These are phyloP conservation scores for Oostethus manadensis DNA, from an alignment of 2,113 vertebrate genomes.

Conservation along the genomic window DNA sequence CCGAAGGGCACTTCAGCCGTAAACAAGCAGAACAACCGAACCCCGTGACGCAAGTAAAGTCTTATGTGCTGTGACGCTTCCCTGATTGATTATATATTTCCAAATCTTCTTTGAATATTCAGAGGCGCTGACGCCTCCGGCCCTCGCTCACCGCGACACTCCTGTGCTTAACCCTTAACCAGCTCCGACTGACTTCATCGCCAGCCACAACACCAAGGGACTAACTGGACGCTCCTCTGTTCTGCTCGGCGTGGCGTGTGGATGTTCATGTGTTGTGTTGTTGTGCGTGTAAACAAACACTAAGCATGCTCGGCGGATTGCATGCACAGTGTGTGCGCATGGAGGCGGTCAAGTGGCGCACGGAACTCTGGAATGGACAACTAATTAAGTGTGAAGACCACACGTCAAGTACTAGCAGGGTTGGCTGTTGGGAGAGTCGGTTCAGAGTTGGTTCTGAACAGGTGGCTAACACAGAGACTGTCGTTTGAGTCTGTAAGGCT, in stretches of 20 bases:
- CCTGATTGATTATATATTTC: constrained; percentile 2
- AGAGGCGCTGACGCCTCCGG: background rate
- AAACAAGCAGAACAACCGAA: constrained; percentile 17
- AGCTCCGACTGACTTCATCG: constrained; percentile 39
- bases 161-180: constrained; percentile 25
- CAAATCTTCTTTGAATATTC: background rate
- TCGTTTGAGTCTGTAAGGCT: no score
- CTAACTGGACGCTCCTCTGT: no score
- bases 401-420: constrained; percentile 34
- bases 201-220: no score
- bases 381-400: constrained; percentile 52
- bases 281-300: no score
- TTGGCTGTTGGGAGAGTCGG: constrained; percentile 39
- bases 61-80: constrained; percentile 14
- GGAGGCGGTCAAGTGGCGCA: constrained; percentile 14
- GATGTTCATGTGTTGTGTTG: no score
- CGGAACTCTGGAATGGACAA: background rate
- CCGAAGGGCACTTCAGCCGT: constrained; percentile 24
- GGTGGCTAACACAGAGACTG: constrained; percentile 18
- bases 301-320: background rate
- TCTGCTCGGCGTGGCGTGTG: no score
- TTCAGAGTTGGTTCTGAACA: constrained; percentile 33
- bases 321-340: constrained; percentile 17
- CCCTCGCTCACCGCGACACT: constrained; percentile 11
- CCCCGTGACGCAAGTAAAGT: constrained; percentile 16